phyloP scores from a whole-genome alignment of 2,113 vertebrate genomes.

The Terrapene triunguis region DNA sequence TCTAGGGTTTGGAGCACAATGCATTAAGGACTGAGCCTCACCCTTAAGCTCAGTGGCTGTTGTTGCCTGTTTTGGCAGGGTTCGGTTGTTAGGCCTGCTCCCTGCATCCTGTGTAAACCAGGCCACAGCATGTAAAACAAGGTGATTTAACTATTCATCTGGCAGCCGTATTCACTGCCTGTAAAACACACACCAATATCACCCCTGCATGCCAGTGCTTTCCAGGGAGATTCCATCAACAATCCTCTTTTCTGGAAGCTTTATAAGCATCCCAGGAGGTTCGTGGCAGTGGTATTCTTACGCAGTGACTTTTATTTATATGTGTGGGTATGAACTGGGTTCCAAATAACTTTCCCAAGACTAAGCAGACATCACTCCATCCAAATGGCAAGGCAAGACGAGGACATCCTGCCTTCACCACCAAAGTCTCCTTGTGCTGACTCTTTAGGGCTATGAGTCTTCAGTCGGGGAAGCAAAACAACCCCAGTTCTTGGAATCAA shows the following conservation, averaged over 20 bases:
- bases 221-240: constrained; percentile 30
- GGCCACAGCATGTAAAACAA: constrained; percentile 39
- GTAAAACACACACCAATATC: not conserved
- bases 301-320: not conserved
- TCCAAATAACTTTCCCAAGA: accelerated
- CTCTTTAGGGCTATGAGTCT: not conserved
- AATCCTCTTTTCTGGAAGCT: not conserved
- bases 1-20: not conserved
- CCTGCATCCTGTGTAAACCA: not conserved
- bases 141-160: constrained; percentile 53
- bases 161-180: constrained; percentile 11
- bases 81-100: constrained; percentile 42
- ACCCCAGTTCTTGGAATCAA: not conserved
- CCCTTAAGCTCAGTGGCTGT: constrained; percentile 33
- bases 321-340: not conserved
- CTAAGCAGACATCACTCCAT: not conserved
- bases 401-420: not conserved
- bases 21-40: not conserved
- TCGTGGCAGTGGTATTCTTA: not conserved
- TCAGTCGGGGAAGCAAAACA: not conserved
- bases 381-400: not conserved
- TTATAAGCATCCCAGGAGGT: not conserved
- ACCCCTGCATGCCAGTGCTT: not conserved
- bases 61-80: constrained; percentile 59
- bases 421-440: not conserved